Evolutionary conservation across 2,888 invertebrate species (phyloP).

Genomic region (Onchidella celtica): DNA sequence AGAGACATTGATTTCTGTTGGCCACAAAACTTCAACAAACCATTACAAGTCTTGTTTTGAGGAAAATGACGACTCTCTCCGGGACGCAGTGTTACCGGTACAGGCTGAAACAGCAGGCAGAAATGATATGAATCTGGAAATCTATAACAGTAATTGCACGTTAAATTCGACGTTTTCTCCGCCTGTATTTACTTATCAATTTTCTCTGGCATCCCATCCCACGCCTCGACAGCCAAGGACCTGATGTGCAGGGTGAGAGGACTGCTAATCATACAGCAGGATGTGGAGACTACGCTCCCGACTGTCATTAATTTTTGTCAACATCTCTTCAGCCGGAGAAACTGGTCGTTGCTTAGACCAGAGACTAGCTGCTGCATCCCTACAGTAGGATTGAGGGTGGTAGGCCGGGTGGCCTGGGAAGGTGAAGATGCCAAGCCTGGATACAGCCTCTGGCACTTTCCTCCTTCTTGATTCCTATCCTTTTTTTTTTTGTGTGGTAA

Average conservation of each 20-base stretch:
- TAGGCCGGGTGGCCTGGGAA: too few relatives aligned
- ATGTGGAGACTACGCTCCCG: conserved; percentile 12
- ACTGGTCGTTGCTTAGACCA: too few relatives aligned
- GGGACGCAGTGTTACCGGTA: too few relatives aligned
- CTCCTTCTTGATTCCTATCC: background rate
- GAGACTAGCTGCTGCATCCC: too few relatives aligned
- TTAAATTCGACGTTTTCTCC: conserved; percentile 3
- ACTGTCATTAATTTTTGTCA: conserved; percentile 17
- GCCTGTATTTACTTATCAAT: conserved; percentile 26
- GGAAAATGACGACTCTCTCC: too few relatives aligned
- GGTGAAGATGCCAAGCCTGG: too few relatives aligned
- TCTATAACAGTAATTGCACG: conserved; percentile 34
- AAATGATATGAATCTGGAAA: too few relatives aligned
- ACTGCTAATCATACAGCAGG: conserved; percentile 29
- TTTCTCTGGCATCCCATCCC: background rate
- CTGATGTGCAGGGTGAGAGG: background rate
- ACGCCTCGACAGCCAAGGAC: background rate
- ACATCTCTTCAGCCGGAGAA: conserved; percentile 2
- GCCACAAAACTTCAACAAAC: background rate
- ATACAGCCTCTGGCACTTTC: background rate
- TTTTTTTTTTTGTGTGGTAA: too few relatives aligned
- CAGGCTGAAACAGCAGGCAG: too few relatives aligned
- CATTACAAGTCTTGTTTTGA: too few relatives aligned
- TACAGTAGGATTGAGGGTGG: too few relatives aligned
- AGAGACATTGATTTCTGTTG: background rate